These are phyloP conservation scores for Furcula furcula DNA, from an alignment of 2,888 invertebrate genomes.

Conservation along the genomic window DNA sequence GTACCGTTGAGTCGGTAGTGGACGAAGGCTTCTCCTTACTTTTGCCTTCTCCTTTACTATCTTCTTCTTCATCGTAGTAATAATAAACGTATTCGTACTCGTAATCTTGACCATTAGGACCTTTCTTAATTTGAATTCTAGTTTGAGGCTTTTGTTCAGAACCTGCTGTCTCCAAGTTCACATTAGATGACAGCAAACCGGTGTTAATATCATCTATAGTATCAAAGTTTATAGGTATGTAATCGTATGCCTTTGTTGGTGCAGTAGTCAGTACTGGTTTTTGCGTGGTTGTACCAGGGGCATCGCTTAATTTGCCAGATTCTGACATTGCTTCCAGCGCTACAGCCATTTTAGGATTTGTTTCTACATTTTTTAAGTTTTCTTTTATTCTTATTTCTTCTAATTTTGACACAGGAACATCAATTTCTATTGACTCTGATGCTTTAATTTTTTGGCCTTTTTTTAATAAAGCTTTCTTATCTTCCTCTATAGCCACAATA, in stretches of 20 bases:
- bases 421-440: constrained; percentile 70
- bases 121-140: constrained; percentile 91
- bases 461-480: constrained; percentile 59
- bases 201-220: constrained; percentile 75
- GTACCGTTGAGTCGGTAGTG: constrained; percentile 49
- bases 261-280: constrained; percentile 81
- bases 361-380: constrained; percentile 70
- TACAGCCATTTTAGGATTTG: constrained; percentile 68
- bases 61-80: constrained; percentile 92
- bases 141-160: constrained; percentile 87
- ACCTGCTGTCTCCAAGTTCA: constrained; percentile 83
- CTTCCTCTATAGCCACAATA: constrained; percentile 73
- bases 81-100: constrained; percentile 96
- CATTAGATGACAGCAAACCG: constrained; percentile 71
- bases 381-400: constrained; percentile 76
- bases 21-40: constrained; percentile 42
- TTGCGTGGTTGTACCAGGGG: constrained; percentile 74
- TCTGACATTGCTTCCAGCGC: constrained; percentile 73
- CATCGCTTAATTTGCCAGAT: constrained; percentile 66
- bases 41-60: constrained; percentile 62
- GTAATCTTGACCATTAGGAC: constrained; percentile 94
- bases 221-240: constrained; percentile 74
- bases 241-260: constrained; percentile 63
- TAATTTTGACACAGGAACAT: constrained; percentile 70
- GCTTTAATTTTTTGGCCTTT: constrained; percentile 64